Evolutionary conservation across 1,140 invertebrate species (phyloP).

Genomic region (Saccostrea echinata): DNA sequence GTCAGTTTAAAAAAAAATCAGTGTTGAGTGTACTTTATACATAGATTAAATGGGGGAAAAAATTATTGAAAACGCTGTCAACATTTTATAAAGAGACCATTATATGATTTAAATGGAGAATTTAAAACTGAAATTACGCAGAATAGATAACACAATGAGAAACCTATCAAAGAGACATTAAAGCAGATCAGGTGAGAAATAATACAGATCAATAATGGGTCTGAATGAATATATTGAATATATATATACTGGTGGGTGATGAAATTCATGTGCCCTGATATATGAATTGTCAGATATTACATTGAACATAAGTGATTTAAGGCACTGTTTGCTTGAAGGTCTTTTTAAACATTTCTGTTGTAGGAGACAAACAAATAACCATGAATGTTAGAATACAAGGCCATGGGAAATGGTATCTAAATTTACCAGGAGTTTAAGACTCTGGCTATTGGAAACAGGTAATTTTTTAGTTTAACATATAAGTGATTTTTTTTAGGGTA

Average conservation of each 20-base stretch:
- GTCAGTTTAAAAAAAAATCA: not conserved
- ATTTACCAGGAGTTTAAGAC: not conserved
- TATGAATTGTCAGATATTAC: not conserved
- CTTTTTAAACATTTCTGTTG: slow-evolving; percentile 1
- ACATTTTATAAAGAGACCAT: slow-evolving; percentile 27
- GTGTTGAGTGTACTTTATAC: not conserved
- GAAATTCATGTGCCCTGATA: not conserved
- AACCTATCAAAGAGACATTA: not conserved
- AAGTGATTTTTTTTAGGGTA: not conserved
- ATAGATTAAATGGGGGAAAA: slow-evolving; percentile 4
- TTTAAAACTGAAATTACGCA: slow-evolving; percentile 28
- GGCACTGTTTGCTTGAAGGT: not conserved
- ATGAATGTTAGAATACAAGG: not conserved
- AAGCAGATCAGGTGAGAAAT: slow-evolving; percentile 17
- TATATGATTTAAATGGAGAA: slow-evolving; percentile 31
- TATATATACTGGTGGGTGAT: not conserved
- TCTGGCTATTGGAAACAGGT: not conserved
- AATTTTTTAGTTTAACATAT: not conserved
- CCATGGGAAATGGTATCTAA: not conserved
- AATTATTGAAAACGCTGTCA: not conserved
- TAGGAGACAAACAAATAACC: not conserved
- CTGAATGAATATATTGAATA: slow-evolving; percentile 1
- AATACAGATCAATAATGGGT: slow-evolving; percentile 29
- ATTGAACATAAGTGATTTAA: slow-evolving; percentile 14
- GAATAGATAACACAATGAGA: slow-evolving; percentile 18